Percentiles rank a stretch among this genome's conserved stretches.
phyloP scores from a whole-genome alignment of 1,140 invertebrate genomes.

The Macrotrachela quadricornifera region DNA sequence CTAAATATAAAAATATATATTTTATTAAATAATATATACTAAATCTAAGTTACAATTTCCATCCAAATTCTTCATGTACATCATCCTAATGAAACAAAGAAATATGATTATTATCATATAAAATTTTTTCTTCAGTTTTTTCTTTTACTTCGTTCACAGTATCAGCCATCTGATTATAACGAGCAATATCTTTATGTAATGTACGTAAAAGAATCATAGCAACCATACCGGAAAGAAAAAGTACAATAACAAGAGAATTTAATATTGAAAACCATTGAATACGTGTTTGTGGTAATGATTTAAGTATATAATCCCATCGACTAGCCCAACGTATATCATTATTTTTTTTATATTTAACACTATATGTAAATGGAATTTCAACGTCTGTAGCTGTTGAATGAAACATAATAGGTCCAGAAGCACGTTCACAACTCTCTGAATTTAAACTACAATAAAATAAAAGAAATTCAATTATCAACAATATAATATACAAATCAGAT shows the following conservation, averaged over 20 bases:
- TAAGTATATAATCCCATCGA: conserved; percentile 94
- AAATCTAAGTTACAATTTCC: conserved; percentile 48
- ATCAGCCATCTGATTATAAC: conserved; percentile 63
- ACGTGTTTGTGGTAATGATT: conserved; percentile 91
- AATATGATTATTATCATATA: no score
- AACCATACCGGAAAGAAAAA: conserved; percentile 79
- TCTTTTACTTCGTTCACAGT: not conserved
- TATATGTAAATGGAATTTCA: conserved; percentile 6
- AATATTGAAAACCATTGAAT: conserved; percentile 78
- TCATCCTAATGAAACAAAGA: conserved; percentile 49
- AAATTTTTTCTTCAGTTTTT: no score
- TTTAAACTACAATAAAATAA: no score
- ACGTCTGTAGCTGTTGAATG: no score
- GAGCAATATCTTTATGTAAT: conserved; percentile 91
- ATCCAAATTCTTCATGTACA: conserved; percentile 93
- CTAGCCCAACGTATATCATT: conserved; percentile 87
- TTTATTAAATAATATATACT: no score
- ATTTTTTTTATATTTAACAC: conserved; percentile 32
- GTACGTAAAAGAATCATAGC: conserved; percentile 95
- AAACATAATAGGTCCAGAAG: no score
- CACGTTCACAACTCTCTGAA: no score
- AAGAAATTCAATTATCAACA: no score
- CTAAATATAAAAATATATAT: no score
- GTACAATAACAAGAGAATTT: conserved; percentile 39
- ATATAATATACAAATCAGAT: no score